Conservation (phyloP, 2,797 vertebrate genomes). For the Dipus sagitta region DNA sequence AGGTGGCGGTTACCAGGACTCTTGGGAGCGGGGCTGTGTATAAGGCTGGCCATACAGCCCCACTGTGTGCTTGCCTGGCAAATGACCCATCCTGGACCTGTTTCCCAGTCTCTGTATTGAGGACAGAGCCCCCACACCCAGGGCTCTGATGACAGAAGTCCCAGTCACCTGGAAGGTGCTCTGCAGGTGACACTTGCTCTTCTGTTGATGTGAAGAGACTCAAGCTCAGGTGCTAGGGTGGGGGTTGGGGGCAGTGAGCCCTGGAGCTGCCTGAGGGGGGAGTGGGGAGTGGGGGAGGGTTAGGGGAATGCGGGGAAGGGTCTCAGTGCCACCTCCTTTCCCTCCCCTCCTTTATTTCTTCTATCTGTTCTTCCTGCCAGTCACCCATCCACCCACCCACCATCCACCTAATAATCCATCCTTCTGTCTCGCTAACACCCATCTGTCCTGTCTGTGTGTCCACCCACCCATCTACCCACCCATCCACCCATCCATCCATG, state of each 20-base stretch:
- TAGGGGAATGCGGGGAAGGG: neutral
- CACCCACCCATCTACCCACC: accelerated
- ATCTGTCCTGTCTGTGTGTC: accelerated
- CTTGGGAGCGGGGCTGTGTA: neutral
- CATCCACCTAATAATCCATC: accelerated
- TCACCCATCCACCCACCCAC: accelerated
- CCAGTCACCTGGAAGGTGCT: neutral
- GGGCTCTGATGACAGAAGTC: neutral
- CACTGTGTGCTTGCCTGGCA: neutral
- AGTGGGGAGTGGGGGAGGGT: neutral
- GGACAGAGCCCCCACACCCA: neutral
- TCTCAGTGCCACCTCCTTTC: neutral
- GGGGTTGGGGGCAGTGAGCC: accelerated
- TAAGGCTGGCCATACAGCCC: too few relatives aligned
- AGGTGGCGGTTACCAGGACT: neutral
- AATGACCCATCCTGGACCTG: neutral
- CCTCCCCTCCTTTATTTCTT: accelerated
- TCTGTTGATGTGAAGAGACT: neutral
- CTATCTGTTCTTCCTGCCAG: accelerated
- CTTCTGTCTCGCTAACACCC: accelerated
- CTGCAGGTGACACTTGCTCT: accelerated
- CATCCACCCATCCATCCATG: neutral
- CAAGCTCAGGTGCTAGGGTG: accelerated
- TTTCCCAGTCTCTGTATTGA: neutral
- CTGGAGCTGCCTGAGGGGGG: neutral